Percentiles rank a stretch among this genome's conserved stretches.
phyloP scores from a whole-genome alignment of 2,888 invertebrate genomes.

The Xestoiulus laeticollis region DNA sequence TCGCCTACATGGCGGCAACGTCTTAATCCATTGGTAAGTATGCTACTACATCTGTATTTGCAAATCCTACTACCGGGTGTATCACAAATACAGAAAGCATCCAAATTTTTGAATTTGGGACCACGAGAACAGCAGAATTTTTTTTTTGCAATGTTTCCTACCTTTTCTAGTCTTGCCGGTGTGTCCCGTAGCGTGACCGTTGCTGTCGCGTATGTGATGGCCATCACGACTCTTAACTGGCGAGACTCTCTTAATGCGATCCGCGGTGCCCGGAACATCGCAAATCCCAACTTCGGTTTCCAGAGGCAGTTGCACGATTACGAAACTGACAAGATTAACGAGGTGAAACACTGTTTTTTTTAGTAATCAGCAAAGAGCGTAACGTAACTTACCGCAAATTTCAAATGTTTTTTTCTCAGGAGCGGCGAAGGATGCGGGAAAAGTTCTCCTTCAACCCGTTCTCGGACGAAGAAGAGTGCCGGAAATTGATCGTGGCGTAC shows the following conservation, averaged over 20 bases:
- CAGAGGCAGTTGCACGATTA: conserved; percentile 93
- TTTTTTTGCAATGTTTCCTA: neutral
- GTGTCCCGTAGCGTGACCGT: conserved; percentile 97
- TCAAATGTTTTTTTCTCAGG: conserved; percentile 68
- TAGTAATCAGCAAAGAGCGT: neutral
- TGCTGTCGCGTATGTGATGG: conserved; percentile 96
- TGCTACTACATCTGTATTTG: neutral
- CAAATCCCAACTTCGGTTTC: conserved; percentile 96
- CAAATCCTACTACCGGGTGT: neutral
- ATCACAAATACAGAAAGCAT: too few species aligned
- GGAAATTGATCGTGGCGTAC: conserved; percentile 81
- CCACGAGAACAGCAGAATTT: neutral
- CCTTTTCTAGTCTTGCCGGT: conserved; percentile 79
- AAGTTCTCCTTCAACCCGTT: conserved; percentile 81
- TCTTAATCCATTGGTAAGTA: conserved; percentile 90
- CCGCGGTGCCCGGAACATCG: conserved; percentile 87
- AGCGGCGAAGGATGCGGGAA: conserved; percentile 82
- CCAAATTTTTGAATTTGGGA: too few species aligned
- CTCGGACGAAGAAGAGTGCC: conserved; percentile 80
- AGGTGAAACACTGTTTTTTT: neutral
- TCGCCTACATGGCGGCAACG: conserved; percentile 85
- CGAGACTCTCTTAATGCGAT: conserved; percentile 93
- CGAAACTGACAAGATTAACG: conserved; percentile 79
- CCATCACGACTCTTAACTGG: conserved; percentile 87
- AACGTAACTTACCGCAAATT: neutral